phyloP scores from a whole-genome alignment of 2,888 invertebrate genomes.

The Polymixis flavicincta region DNA sequence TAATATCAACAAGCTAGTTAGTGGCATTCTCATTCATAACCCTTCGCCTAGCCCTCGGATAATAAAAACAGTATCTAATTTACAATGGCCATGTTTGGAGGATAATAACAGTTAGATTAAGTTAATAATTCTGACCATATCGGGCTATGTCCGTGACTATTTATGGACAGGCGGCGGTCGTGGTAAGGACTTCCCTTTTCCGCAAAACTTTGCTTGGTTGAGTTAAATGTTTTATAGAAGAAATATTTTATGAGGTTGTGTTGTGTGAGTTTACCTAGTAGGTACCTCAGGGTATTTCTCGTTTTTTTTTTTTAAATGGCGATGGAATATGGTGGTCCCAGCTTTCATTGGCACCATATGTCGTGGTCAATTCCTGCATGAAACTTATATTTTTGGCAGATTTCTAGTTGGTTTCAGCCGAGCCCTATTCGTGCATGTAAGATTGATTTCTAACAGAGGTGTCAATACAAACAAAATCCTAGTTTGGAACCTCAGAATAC shows the following conservation, averaged over 20 bases:
- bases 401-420: background rate
- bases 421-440: background rate
- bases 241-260: constrained; percentile 7
- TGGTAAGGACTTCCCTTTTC: constrained; percentile 64
- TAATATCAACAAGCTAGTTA: constrained; percentile 46
- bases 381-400: background rate
- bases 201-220: constrained; percentile 53
- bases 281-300: no score
- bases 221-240: constrained; percentile 32
- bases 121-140: constrained; percentile 64
- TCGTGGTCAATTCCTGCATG: background rate
- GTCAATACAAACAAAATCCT: background rate
- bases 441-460: background rate
- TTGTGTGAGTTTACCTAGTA: background rate
- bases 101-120: constrained; percentile 62
- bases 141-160: constrained; percentile 47
- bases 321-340: background rate
- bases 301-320: background rate
- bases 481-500: no score
- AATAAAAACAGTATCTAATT: constrained; percentile 61
- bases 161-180: constrained; percentile 29
- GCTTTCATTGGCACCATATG: background rate
- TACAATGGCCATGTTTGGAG: constrained; percentile 59
- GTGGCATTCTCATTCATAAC: constrained; percentile 43
- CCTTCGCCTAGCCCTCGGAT: constrained; percentile 44